Base-by-base conservation (phyloP, 2,888 invertebrate genomes). In the Ophioninae sp. region DNA sequence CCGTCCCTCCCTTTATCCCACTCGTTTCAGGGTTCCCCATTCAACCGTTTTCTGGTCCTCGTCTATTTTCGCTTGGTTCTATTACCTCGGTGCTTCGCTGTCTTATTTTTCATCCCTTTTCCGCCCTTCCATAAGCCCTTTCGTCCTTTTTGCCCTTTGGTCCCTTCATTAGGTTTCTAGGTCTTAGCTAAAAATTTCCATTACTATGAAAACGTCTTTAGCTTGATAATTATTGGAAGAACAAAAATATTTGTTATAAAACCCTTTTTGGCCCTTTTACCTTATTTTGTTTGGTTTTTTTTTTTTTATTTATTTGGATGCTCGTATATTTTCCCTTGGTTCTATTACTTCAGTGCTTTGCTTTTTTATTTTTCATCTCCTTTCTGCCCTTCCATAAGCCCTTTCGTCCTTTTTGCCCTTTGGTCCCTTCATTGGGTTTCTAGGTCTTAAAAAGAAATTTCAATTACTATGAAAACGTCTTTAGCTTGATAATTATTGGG, bases 11-110 rank as follows among this genome's bases (percentile, higher is more conserved):
- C 56, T 68, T 44, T 41, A 67, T 68, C 17, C 39, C 74, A 22
- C 65, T 63, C 68, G 61, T 77, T 65, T 67, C 65, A 59, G 75
- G 75, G 61, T 80, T 80, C 90, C 89, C 87, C 88, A 88, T 87
- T 87, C 85, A 85, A 85, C 86, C 85, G 56, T 80, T 85, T 85
- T 81, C 82, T 83, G 75, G 78, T 59, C 23, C 56, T 75, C 77
- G 79, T 85, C 79, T 80, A 82, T 86, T 83, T 85, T 83, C 63
- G 74, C 84, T 85, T 83, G 86, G 87, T 88, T 88, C 89, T 88
- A 90, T 90, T 89, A 89, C 91, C 89, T 88, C 88, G 88, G 86
- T 87, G 87, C 85, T 83, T 78, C 73, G 58, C 82, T 78, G 83
- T 85, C 86, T 85, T 77, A 64, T 83, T 80, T 10, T 72, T 85